Conservation (phyloP, 2,888 invertebrate species). For the Dryobotodes eremita region DNA sequence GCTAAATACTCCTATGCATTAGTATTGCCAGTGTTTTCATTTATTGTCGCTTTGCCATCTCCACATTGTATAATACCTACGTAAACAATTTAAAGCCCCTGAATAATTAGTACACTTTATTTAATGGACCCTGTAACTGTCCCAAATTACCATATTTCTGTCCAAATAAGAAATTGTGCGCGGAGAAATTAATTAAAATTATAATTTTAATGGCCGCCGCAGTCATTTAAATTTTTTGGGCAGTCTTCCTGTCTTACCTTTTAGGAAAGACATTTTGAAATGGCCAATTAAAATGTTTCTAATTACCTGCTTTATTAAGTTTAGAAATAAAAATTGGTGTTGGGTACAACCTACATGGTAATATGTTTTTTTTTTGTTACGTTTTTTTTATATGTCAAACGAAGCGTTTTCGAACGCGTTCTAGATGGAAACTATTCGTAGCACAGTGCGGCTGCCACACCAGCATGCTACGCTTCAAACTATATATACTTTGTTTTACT, state of each 20-base stretch:
- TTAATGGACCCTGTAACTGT: slow-evolving; percentile 48
- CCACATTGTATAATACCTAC: too few species aligned
- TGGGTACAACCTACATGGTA: neutral
- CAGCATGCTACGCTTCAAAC: too few species aligned
- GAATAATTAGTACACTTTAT: slow-evolving; percentile 40
- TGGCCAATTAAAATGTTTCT: slow-evolving; percentile 11
- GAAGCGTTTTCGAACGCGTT: too few species aligned
- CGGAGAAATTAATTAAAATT: slow-evolving; percentile 61
- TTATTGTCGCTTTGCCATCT: too few species aligned
- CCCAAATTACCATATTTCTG: slow-evolving; percentile 61
- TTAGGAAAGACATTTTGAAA: slow-evolving; percentile 16
- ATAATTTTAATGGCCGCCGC: slow-evolving; percentile 50
- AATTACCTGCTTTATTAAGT: slow-evolving; percentile 7
- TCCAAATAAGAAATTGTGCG: slow-evolving; percentile 53
- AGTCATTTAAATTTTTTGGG: slow-evolving; percentile 37
- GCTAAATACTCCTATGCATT: too few species aligned
- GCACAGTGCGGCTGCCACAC: too few species aligned
- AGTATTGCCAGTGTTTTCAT: too few species aligned
- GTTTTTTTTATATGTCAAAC: too few species aligned
- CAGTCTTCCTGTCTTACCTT: slow-evolving; percentile 12
- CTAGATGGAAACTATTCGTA: too few species aligned
- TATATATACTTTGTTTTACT: too few species aligned
- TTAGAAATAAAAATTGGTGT: neutral
- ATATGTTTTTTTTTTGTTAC: too few species aligned
- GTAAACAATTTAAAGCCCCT: neutral